phyloP scores from a whole-genome alignment of 2,113 vertebrate species.

The Serinus canaria region DNA sequence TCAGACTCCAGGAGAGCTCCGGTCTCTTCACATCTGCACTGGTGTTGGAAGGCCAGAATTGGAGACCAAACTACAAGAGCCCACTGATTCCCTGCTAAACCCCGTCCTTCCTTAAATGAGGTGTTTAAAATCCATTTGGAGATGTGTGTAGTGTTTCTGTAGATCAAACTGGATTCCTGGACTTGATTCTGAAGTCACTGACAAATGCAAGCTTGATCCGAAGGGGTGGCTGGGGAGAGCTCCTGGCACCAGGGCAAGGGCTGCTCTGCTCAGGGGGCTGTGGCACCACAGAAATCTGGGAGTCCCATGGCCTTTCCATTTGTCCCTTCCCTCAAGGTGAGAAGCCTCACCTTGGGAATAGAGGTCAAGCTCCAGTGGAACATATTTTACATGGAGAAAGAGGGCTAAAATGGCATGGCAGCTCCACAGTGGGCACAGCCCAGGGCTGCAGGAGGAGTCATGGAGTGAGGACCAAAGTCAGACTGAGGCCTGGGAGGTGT shows the following conservation, averaged over 20 bases:
- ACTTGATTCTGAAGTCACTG: neutral
- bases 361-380: neutral
- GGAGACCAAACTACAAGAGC: neutral
- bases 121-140: neutral
- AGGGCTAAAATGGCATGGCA: neutral
- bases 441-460: neutral
- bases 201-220: neutral
- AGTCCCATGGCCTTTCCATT: neutral
- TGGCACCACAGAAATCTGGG: neutral
- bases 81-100: neutral
- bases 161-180: neutral
- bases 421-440: neutral
- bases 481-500: neutral
- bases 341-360: neutral
- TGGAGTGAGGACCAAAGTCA: neutral
- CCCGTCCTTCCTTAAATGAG: neutral
- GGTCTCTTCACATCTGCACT: neutral
- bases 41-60: neutral
- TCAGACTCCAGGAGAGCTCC: neutral
- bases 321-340: neutral
- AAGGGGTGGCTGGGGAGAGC: neutral
- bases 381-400: neutral
- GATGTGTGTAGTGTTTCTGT: neutral
- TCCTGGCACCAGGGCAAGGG: rapidly evolving
- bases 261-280: neutral